Conservation (phyloP, 2,113 vertebrate genomes). For the Furnarius figulus region DNA sequence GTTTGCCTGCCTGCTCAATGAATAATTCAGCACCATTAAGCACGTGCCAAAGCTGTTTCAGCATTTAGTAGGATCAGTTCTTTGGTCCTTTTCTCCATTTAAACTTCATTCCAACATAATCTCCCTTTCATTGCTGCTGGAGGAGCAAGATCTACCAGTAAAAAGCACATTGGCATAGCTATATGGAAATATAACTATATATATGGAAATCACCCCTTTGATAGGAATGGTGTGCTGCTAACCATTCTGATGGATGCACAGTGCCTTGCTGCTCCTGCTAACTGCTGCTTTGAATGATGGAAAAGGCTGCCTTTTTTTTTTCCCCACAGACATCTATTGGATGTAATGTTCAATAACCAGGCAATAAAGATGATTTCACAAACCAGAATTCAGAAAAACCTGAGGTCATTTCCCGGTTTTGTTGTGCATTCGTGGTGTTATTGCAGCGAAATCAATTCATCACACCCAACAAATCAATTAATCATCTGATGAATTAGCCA, state of each 20-base stretch:
- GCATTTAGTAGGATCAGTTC: neutral
- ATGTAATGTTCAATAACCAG: neutral
- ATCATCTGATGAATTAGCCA: neutral
- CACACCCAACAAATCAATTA: neutral
- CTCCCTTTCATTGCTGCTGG: neutral
- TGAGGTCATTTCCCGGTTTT: neutral
- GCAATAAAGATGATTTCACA: neutral
- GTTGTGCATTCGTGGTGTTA: neutral
- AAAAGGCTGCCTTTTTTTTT: neutral
- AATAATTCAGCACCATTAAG: slow-evolving; percentile 52
- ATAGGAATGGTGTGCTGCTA: neutral
- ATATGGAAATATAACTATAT: slow-evolving; percentile 22
- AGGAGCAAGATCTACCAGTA: neutral
- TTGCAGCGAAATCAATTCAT: neutral
- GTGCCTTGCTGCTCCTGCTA: neutral
- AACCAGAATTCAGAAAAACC: neutral
- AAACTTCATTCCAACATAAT: slow-evolving; percentile 9
- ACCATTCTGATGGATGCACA: neutral
- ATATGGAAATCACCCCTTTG: slow-evolving; percentile 36
- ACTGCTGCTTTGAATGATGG: neutral
- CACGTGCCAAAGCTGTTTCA: neutral
- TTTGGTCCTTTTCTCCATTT: neutral
- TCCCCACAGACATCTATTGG: neutral
- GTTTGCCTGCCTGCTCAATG: neutral
- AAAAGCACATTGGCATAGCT: neutral